Evolutionary conservation across 2,888 invertebrate species (phyloP), one percentile per base, ranked within the genome.

Genomic region (Portevinia maculata): DNA sequence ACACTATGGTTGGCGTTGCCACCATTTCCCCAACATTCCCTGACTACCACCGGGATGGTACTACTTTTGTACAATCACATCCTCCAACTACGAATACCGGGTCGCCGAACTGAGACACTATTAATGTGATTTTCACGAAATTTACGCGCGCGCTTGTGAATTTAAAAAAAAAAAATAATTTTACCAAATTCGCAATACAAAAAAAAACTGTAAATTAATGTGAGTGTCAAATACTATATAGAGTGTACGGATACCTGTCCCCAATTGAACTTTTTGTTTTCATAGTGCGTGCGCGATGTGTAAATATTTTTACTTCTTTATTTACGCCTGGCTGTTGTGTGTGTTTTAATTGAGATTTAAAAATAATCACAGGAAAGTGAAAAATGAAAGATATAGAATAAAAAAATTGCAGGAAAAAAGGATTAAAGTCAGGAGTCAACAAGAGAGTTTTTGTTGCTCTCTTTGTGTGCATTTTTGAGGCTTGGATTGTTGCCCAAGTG

Each of bases 141-240:
- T 57, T 55, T 55, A 55, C 55, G 64, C 55, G 74, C 74, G 50
- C 65, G 32, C 44, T 50, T 59, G 13, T 50, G 39, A 60, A 60
- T 2, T 15, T 13, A 11, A 19, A 2, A 6, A 9, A 46, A 13
- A 37, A 39, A 28, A 15, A 17, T 0, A 7, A 13, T 9, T 50
- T 37, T 52, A 17, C n/a, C 5, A n/a, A 2, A 24, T 24, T 3
- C 2, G 5, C 24, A 24, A 24, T 3, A 24, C 8, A 8, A 24
- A 57, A 69, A 30, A 64, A 62, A 73, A 62, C 62, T 76, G 70
- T 71, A 65, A 71, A 76, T 81, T 71, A 76, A 81, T 65, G 76
- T 81, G 81, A 76, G 75, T 75, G 69, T 37, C 19, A 44, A 44
- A 44, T 57, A 46, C 13, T n/a, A n/a, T n/a, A n/a, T n/a, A n/a